Evolutionary conservation across 2,113 vertebrate species (phyloP).

Genomic region (Terrapene triunguis): DNA sequence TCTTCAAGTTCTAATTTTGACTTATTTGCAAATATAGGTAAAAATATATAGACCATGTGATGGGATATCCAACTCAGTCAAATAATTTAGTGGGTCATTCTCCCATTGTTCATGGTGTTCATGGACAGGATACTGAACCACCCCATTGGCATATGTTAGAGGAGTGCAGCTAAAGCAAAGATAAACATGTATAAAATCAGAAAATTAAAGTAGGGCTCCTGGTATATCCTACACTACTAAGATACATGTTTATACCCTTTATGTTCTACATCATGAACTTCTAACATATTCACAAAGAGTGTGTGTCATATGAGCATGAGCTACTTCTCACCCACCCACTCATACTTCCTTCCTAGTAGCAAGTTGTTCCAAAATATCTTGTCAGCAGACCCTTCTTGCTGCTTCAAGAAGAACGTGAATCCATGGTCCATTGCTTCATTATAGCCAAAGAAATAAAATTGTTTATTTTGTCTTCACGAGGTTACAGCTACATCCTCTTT

Average conservation of each 20-base stretch:
- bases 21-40: not conserved
- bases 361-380: constrained; percentile 82
- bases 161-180: not conserved
- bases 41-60: not conserved
- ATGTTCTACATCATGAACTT: constrained; percentile 69
- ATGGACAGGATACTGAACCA: not conserved
- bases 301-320: constrained; percentile 78
- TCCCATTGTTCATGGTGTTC: not conserved
- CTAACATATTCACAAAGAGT: constrained; percentile 33
- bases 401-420: constrained; percentile 57
- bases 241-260: constrained; percentile 62
- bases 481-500: constrained; percentile 50
- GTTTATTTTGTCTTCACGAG: constrained; percentile 55
- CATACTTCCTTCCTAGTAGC: constrained; percentile 82
- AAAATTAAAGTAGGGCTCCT: constrained; percentile 42
- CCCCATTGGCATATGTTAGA: not conserved
- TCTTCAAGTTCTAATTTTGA: not conserved
- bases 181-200: constrained; percentile 16
- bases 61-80: not conserved
- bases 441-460: constrained; percentile 43
- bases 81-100: not conserved
- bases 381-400: constrained; percentile 75
- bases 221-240: constrained; percentile 46
- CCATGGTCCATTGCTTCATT: constrained; percentile 60
- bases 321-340: constrained; percentile 79